phyloP scores from a whole-genome alignment of 92 coral and sea anemone species.

The Porites rus region DNA sequence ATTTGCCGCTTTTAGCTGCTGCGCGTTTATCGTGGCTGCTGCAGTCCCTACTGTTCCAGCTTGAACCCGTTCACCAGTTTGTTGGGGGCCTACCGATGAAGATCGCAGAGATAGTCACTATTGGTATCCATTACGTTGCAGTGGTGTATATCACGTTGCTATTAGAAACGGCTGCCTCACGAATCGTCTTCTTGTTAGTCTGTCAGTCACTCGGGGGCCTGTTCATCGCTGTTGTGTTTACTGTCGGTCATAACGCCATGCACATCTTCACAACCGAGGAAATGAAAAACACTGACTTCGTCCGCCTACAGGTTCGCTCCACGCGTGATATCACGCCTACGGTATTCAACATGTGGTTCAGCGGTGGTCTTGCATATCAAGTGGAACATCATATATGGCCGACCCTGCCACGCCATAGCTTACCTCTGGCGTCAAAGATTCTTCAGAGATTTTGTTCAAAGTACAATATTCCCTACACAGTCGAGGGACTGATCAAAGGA shows the following conservation, averaged over 20 bases:
- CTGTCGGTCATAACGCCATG: conserved; percentile 34
- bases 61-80: conserved; percentile 18
- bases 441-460: conserved; percentile 28
- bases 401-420: conserved; percentile 31
- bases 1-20: conserved; percentile 23
- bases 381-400: conserved; percentile 39
- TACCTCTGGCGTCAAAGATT: conserved; percentile 37
- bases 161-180: conserved; percentile 18
- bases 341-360: conserved; percentile 33
- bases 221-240: not conserved
- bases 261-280: conserved; percentile 22
- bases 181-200: not conserved
- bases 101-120: conserved; percentile 22
- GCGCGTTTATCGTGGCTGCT: conserved; percentile 18
- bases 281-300: conserved; percentile 10
- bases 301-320: conserved; percentile 28
- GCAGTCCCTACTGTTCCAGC: conserved; percentile 19
- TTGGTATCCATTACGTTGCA: conserved; percentile 12
- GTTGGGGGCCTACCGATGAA: conserved; percentile 23
- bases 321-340: conserved; percentile 28
- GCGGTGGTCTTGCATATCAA: conserved; percentile 40
- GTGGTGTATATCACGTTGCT: conserved; percentile 13
- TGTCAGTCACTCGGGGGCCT: conserved; percentile 25
- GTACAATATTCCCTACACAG: conserved; percentile 31
- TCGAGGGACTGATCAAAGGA: conserved; percentile 24